Evolutionary conservation across 2,113 vertebrate genomes (phyloP).

Genomic region (Mustela nigripes): DNA sequence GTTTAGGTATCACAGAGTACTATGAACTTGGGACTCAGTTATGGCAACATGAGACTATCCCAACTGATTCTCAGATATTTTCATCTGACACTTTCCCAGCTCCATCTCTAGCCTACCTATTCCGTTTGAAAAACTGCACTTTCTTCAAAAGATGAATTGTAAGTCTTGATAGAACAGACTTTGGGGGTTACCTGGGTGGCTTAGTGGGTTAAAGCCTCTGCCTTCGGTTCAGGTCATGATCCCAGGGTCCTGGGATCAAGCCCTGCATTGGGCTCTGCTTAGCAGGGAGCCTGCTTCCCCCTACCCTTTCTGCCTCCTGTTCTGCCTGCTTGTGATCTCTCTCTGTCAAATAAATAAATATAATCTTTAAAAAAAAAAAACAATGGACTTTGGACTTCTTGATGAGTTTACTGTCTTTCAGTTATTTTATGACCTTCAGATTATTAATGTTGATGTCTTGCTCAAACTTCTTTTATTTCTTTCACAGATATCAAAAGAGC

Average conservation of each 20-base stretch:
- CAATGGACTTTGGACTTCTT: not conserved
- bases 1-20: constrained; percentile 61
- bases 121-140: not conserved
- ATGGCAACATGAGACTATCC: not conserved
- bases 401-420: constrained; percentile 13
- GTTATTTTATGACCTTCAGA: not conserved
- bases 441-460: not conserved
- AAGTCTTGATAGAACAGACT: not conserved
- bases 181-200: not conserved
- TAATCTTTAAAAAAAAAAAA: no score
- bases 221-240: no score
- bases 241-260: no score
- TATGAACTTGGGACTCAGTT: not conserved
- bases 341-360: no score
- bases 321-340: no score
- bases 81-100: not conserved
- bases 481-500: not conserved
- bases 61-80: not conserved
- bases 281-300: no score
- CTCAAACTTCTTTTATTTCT: constrained; percentile 16
- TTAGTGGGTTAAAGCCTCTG: no score
- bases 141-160: not conserved
- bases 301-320: no score
- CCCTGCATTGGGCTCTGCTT: no score
- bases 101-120: not conserved